These are phyloP conservation scores for Ephydatia muelleri DNA, from an alignment of 37 sponge, comb jelly and placozoan species.

Conservation along the genomic window DNA sequence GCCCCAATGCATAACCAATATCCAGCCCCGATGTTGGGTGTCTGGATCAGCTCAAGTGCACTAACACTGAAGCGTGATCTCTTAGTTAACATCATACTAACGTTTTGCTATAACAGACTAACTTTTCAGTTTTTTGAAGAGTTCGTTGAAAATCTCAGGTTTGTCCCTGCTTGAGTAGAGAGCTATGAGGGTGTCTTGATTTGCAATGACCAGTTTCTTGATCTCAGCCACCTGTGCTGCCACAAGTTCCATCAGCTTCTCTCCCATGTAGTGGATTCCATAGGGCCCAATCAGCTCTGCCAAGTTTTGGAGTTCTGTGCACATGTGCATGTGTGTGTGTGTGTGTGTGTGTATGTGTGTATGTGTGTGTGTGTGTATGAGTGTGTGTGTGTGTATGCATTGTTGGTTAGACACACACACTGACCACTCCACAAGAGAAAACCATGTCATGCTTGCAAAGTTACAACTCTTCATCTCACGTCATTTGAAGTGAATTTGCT, in stretches of 20 bases:
- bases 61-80: too few relatives aligned
- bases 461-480: too few relatives aligned
- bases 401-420: background rate
- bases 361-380: conserved; percentile 4
- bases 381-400: background rate
- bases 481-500: background rate
- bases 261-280: conserved; percentile 85
- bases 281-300: conserved; percentile 93
- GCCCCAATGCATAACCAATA: too few relatives aligned
- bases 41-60: too few relatives aligned
- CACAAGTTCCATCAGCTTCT: conserved; percentile 87
- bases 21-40: too few relatives aligned
- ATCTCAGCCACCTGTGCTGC: conserved; percentile 83
- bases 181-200: conserved; percentile 86
- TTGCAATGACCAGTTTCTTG: conserved; percentile 79
- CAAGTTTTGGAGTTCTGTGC: conserved; percentile 77
- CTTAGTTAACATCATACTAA: too few relatives aligned
- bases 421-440: too few relatives aligned
- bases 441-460: background rate
- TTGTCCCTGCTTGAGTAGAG: conserved; percentile 87
- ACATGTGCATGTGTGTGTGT: background rate
- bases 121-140: conserved; percentile 65
- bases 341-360: conserved; percentile 9
- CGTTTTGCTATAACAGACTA: conserved; percentile 28
- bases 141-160: conserved; percentile 78